Conservation (phyloP, 2,113 vertebrate species). For the Cyrtonyx montezumae region DNA sequence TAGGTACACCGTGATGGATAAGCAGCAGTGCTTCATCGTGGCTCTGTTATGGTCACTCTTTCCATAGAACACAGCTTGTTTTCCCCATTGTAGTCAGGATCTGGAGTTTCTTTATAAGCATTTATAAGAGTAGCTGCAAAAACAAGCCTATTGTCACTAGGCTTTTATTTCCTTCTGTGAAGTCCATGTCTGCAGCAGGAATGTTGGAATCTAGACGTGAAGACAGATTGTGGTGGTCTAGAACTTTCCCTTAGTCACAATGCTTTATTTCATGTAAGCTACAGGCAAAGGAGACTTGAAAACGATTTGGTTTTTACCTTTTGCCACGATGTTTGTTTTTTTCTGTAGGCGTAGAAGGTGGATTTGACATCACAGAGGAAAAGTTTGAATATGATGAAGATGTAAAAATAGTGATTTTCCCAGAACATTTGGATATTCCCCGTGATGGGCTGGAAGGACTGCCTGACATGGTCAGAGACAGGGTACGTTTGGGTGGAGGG, state of each 20-base stretch:
- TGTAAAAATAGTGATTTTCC: slow-evolving; percentile 94
- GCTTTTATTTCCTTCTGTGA: background rate
- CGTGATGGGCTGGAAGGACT: slow-evolving; percentile 88
- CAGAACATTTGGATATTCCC: slow-evolving; percentile 92
- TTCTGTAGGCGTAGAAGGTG: slow-evolving; percentile 91
- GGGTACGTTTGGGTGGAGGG: slow-evolving; percentile 78
- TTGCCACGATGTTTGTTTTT: background rate
- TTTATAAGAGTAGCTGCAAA: background rate
- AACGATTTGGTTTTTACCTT: background rate
- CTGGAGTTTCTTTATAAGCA: background rate
- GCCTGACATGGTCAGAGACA: slow-evolving; percentile 92
- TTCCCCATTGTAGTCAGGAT: slow-evolving; percentile 72
- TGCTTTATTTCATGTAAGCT: background rate
- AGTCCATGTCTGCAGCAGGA: background rate
- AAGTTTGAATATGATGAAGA: slow-evolving; percentile 95
- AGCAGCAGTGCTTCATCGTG: background rate
- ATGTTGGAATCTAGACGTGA: background rate
- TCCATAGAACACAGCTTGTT: background rate
- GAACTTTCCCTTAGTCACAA: background rate
- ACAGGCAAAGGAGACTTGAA: background rate
- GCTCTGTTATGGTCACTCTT: background rate
- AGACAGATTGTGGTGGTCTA: background rate
- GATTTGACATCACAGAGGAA: slow-evolving; percentile 91
- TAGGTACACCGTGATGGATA: background rate
- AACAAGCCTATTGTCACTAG: background rate